Base-by-base conservation (phyloP, 2,797 vertebrate species). In the Danionella dracula region DNA sequence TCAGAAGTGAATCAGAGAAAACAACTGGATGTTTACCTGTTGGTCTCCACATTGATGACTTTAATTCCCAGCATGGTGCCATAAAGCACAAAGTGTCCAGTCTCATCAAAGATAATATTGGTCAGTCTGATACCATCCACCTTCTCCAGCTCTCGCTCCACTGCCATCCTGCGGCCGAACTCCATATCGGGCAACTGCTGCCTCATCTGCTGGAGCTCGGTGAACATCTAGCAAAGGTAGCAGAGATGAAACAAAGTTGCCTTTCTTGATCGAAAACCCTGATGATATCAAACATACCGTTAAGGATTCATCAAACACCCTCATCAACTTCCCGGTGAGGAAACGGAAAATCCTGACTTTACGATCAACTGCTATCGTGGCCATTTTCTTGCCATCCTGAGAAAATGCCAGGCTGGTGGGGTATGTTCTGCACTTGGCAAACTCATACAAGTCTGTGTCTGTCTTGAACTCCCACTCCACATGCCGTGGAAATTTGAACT, bases 1-100 rank as follows among this genome's bases (percentile, higher is more conserved):
- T n/a, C n/a, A n/a, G n/a, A n/a, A n/a, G n/a, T n/a, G n/a, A n/a
- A n/a, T n/a, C n/a, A n/a, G n/a, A n/a, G n/a, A n/a, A n/a, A n/a
- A n/a, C n/a, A n/a, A n/a, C n/a, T n/a, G n/a, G n/a, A n/a, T n/a
- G 44, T 34, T 20, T 55, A 87, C 97, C 94, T 91, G 85, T 99
- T 99, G 62, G 97, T 99, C 79, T 99, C 97, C 55, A 99, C 91
- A 12, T 99, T 99, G 85, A 99, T 96, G 79, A 99, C 94, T 78
- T 99, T 99, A 87, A 99, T 96, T 73, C 97, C 97, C 80, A 99
- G 78, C 97, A 99, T 98, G 60, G 97, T 99, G 58, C 96, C 96
- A 32, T 99, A 99, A 1, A 99, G 88, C 58, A 98, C 94, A 7
- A 99, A 99, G 81, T 99, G 94, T 64, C 97, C 96, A 1, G 97